These are phyloP conservation scores for Lamellibrachia satsuma DNA, from an alignment of 2,888 invertebrate genomes.

Conservation along the genomic window DNA sequence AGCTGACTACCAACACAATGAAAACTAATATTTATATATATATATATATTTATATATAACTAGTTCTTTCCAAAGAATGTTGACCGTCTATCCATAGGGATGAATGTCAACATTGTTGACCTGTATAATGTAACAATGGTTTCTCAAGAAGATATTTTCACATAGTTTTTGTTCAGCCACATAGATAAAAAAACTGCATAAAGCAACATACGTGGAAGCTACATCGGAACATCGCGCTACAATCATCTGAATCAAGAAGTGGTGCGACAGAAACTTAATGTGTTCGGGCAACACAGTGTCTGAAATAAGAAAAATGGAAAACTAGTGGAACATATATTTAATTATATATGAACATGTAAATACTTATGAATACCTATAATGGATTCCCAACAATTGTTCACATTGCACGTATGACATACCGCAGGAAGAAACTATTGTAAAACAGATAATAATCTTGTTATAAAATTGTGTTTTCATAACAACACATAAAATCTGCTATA, in stretches of 20 bases:
- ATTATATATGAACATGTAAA: background rate
- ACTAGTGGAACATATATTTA: background rate
- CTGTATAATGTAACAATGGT: background rate
- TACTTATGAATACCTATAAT: background rate
- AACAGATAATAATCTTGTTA: background rate
- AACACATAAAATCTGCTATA: background rate
- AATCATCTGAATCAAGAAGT: constrained; percentile 49
- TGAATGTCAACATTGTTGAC: too few species aligned
- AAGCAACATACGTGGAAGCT: constrained; percentile 54
- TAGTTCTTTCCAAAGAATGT: too few species aligned
- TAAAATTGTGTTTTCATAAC: background rate
- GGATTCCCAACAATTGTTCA: background rate
- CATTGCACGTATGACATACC: background rate
- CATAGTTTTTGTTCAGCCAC: background rate
- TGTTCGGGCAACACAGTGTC: constrained; percentile 45
- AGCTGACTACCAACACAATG: too few species aligned
- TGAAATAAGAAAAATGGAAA: constrained; percentile 21
- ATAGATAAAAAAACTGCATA: background rate
- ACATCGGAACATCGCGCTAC: constrained; percentile 59
- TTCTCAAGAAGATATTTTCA: background rate
- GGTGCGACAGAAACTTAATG: constrained; percentile 45
- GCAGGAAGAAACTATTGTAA: background rate
- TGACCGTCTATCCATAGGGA: too few species aligned
- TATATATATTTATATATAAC: too few species aligned
- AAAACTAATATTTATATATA: too few species aligned